phyloP scores from a whole-genome alignment of 1,140 invertebrate species.

The Mesaphorura yosii region DNA sequence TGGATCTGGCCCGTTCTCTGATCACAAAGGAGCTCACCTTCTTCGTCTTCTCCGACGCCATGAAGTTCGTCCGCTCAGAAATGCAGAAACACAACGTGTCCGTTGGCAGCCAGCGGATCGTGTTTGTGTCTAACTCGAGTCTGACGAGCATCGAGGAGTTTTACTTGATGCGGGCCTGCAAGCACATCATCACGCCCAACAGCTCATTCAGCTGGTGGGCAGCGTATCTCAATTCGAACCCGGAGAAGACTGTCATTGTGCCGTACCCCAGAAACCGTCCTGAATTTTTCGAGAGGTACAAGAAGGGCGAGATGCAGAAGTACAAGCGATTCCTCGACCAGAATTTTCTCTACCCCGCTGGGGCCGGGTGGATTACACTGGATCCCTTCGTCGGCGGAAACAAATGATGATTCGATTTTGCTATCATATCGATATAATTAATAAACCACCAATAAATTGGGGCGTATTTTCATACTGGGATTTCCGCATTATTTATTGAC shows the following conservation, averaged over 20 bases:
- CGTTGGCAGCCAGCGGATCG: not conserved
- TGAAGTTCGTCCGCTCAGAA: not conserved
- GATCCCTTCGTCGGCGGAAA: too few relatives aligned
- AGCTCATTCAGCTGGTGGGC: constrained; percentile 8
- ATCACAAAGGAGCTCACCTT: not conserved
- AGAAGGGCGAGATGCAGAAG: not conserved
- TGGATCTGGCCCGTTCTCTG: not conserved
- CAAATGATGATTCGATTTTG: too few relatives aligned
- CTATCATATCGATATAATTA: too few relatives aligned
- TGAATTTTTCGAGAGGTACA: not conserved
- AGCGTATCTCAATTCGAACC: constrained; percentile 8
- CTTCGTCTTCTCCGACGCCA: constrained; percentile 4
- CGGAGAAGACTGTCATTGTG: constrained; percentile 2
- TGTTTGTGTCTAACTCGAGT: not conserved
- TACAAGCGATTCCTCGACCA: not conserved
- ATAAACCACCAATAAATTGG: too few relatives aligned
- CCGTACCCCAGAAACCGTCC: not conserved
- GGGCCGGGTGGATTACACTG: not conserved
- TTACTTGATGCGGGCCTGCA: not conserved
- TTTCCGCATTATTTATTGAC: too few relatives aligned
- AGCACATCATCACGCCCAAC: constrained; percentile 1
- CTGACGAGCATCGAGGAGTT: not conserved
- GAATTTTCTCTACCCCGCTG: not conserved
- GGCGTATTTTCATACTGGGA: too few relatives aligned
- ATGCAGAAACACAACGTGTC: not conserved